Evolutionary conservation across 2,113 vertebrate genomes (phyloP).

Genomic region (Phalacrocorax pelagicus): DNA sequence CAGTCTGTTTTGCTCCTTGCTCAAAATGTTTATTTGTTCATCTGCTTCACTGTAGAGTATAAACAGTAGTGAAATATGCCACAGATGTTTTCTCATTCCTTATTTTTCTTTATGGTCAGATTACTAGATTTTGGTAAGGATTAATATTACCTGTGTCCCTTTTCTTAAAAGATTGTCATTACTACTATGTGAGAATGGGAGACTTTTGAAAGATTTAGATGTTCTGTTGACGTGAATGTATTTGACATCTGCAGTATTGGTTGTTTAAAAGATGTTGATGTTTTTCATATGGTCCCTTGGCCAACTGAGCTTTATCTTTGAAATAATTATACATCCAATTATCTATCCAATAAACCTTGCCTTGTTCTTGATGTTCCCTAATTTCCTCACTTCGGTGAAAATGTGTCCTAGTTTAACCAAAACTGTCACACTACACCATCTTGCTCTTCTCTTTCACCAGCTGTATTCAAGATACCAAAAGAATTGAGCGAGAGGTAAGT

Average conservation of each 20-base stretch:
- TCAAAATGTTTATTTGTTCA: not conserved
- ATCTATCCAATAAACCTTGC: not conserved
- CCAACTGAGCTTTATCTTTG: not conserved
- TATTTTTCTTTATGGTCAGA: not conserved
- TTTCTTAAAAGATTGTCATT: not conserved
- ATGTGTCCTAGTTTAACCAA: not conserved
- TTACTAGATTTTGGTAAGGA: not conserved
- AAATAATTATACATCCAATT: not conserved
- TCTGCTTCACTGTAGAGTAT: not conserved
- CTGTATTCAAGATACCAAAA: rapidly evolving
- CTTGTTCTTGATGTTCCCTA: not conserved
- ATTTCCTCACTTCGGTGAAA: not conserved
- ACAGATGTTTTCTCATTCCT: not conserved
- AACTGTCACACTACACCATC: not conserved
- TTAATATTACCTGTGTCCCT: not conserved
- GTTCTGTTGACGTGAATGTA: not conserved
- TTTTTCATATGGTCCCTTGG: not conserved
- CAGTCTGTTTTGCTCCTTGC: not conserved
- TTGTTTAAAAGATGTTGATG: not conserved
- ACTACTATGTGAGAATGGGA: not conserved
- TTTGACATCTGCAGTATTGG: not conserved
- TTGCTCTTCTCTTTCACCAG: rapidly evolving
- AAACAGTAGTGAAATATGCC: not conserved
- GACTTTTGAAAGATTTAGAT: not conserved
- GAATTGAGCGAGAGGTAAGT: not conserved